These are phyloP conservation scores for Pyrgus malvae DNA, from an alignment of 2,888 invertebrate species.

Conservation along the genomic window DNA sequence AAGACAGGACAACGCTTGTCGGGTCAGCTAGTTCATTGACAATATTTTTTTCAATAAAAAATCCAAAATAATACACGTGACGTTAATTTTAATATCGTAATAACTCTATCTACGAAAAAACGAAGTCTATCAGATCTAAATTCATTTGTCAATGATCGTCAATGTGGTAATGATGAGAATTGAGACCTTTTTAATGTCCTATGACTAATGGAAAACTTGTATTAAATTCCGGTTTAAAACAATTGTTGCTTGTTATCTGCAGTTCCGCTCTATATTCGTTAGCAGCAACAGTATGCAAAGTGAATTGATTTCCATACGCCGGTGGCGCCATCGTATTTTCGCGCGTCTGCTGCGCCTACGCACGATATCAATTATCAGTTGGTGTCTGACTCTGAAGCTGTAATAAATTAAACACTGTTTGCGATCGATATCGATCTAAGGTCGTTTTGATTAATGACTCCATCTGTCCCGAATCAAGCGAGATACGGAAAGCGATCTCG, in stretches of 20 bases:
- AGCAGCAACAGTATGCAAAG: conserved; percentile 39
- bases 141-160: too few relatives aligned
- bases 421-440: conserved; percentile 72
- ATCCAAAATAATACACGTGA: too few relatives aligned
- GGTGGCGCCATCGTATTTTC: conserved; percentile 69
- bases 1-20: too few relatives aligned
- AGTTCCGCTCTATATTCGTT: conserved; percentile 25
- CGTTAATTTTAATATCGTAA: too few relatives aligned
- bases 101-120: too few relatives aligned
- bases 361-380: conserved; percentile 70
- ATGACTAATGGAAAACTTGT: too few relatives aligned
- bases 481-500: conserved; percentile 57
- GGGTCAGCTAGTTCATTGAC: too few relatives aligned
- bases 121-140: too few relatives aligned
- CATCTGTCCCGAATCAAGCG: conserved; percentile 60
- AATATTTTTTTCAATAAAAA: too few relatives aligned
- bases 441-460: conserved; percentile 73
- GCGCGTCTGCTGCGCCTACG: conserved; percentile 69
- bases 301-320: conserved; percentile 57
- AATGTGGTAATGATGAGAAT: too few relatives aligned
- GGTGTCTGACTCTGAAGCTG: conserved; percentile 38
- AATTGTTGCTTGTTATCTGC: conserved; percentile 17
- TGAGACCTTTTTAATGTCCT: too few relatives aligned
- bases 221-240: conserved; percentile 2
- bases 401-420: conserved; percentile 78